These are phyloP conservation scores for western clawed frog (Xenopus tropicalis) DNA, from an alignment of 2,113 vertebrate genomes.

Conservation along the genomic window UCB_Xtro_10.0 CM004450.2:93339001-93339500, in stretches of 20 bases:
- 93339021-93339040: constrained; percentile 38
- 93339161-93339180: constrained; percentile 24
- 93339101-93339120: constrained; percentile 40
- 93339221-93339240: constrained; percentile 42
- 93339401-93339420: constrained; percentile 13
- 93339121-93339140: constrained; percentile 49
- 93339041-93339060: constrained; percentile 46
- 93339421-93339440: not conserved
- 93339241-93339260: constrained; percentile 56
- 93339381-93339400: constrained; percentile 26
- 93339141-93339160: constrained; percentile 31
- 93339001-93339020: constrained; percentile 53
- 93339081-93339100: constrained; percentile 40
- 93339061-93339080: constrained; percentile 51
- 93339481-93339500: not conserved
- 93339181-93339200: constrained; percentile 20
- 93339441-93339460: constrained; percentile 21
- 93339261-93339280: constrained; percentile 56
- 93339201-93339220: constrained; percentile 46
- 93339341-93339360: constrained; percentile 26
- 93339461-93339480: constrained; percentile 27
- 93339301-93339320: constrained; percentile 49
- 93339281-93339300: constrained; percentile 45
- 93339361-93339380: constrained; percentile 32
- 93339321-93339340: constrained; percentile 51